Percentiles rank a stretch among this genome's conserved stretches.
phyloP scores from a whole-genome alignment of 2,888 invertebrate species.

The Trissoscelio sp. region DNA sequence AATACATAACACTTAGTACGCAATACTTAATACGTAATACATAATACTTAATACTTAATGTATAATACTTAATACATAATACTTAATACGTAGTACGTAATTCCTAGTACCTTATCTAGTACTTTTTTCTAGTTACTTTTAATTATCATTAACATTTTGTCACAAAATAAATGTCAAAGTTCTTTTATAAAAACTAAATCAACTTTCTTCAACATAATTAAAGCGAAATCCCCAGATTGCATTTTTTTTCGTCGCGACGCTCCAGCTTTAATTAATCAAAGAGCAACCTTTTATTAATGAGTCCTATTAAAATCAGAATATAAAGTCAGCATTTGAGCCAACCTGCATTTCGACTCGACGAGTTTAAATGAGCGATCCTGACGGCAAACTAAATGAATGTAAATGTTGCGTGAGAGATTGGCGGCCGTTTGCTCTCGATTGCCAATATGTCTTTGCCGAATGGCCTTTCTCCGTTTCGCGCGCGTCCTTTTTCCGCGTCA shows the following conservation, averaged over 20 bases:
- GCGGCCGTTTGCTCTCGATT: constrained; percentile 46
- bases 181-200: no score
- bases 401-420: constrained; percentile 67
- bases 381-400: constrained; percentile 63
- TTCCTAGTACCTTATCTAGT: no score
- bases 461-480: constrained; percentile 24
- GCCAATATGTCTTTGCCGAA: constrained; percentile 53
- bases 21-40: no score
- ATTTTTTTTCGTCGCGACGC: constrained; percentile 19
- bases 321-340: constrained; percentile 48
- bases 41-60: no score
- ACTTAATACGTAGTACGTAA: no score
- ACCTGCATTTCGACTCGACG: constrained; percentile 29
- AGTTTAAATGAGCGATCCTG: constrained; percentile 47
- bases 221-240: constrained; percentile 14
- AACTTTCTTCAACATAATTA: constrained; percentile 48
- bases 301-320: constrained; percentile 61
- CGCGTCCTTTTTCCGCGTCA: neutral
- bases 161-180: no score
- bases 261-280: constrained; percentile 61
- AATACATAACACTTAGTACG: no score
- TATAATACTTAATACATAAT: no score
- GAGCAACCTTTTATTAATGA: constrained; percentile 62
- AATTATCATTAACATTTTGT: no score
- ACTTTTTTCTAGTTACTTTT: no score